Conservation (phyloP, 2,888 invertebrate genomes). For the Acleris holmiana region DNA sequence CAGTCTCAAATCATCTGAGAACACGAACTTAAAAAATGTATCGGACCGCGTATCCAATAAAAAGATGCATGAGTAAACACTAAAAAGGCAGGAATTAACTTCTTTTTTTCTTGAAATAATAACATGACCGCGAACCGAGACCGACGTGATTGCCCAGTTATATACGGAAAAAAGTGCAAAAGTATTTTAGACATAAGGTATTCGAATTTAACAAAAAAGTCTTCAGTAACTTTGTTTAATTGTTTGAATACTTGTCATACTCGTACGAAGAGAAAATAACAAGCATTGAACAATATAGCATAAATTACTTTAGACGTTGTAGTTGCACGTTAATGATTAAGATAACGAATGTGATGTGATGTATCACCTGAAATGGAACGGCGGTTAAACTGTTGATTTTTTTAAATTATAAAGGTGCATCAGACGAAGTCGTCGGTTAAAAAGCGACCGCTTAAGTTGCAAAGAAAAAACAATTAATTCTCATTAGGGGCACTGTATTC, state of each 20-base stretch:
- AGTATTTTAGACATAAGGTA: too few relatives aligned
- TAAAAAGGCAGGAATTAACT: slow-evolving; percentile 33
- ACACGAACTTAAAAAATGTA: slow-evolving; percentile 29
- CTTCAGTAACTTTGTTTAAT: too few relatives aligned
- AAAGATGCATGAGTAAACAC: slow-evolving; percentile 37
- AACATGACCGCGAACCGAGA: slow-evolving; percentile 30
- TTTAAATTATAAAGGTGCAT: neutral
- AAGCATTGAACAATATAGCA: too few relatives aligned
- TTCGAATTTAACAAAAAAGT: too few relatives aligned
- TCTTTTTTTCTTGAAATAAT: slow-evolving; percentile 25
- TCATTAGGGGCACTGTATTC: slow-evolving; percentile 33
- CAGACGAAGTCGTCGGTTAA: slow-evolving; percentile 3
- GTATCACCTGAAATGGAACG: too few relatives aligned
- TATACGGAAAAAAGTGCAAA: slow-evolving; percentile 8
- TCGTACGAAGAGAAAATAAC: too few relatives aligned
- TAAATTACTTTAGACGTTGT: too few relatives aligned
- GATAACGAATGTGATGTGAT: too few relatives aligned
- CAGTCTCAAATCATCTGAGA: slow-evolving; percentile 34
- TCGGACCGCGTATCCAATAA: slow-evolving; percentile 23
- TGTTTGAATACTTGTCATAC: too few relatives aligned
- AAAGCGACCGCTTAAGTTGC: slow-evolving; percentile 18
- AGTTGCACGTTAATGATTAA: too few relatives aligned
- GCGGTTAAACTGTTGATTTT: neutral
- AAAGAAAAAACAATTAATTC: slow-evolving; percentile 27
- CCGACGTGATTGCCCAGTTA: slow-evolving; percentile 22